Percentiles rank a stretch among this genome's conserved stretches.
phyloP scores from a whole-genome alignment of 2,113 vertebrate genomes.

The Elanoides forficatus region DNA sequence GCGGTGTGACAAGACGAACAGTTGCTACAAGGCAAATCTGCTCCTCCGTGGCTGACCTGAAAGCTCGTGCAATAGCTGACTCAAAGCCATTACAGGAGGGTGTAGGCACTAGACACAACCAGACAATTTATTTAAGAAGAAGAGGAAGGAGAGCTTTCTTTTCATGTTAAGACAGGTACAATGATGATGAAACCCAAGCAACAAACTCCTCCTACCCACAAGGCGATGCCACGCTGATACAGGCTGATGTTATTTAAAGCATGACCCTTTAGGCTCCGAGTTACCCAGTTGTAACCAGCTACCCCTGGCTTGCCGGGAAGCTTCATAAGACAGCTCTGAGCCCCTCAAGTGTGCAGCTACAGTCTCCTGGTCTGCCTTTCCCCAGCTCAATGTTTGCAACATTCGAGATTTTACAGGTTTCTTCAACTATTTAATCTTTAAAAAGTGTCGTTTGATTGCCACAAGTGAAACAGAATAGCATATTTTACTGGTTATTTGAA shows the following conservation, averaged over 20 bases:
- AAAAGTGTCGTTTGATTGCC: neutral
- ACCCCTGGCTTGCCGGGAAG: neutral
- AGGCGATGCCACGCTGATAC: neutral
- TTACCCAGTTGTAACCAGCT: neutral
- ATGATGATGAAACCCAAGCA: neutral
- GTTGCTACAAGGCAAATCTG: slow-evolving; percentile 90
- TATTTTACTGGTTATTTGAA: neutral
- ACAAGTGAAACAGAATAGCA: neutral
- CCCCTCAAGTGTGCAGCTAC: neutral
- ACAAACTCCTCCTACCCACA: neutral
- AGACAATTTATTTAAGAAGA: slow-evolving; percentile 27
- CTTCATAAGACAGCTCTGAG: neutral
- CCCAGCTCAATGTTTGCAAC: neutral
- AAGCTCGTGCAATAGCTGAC: slow-evolving; percentile 73
- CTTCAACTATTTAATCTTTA: neutral
- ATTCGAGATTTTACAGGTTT: neutral
- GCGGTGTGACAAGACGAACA: slow-evolving; percentile 81
- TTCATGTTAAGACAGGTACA: neutral
- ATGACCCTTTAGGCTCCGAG: neutral
- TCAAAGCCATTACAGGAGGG: slow-evolving; percentile 84
- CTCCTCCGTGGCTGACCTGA: slow-evolving; percentile 84
- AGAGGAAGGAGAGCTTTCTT: slow-evolving; percentile 8
- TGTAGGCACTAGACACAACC: slow-evolving; percentile 79
- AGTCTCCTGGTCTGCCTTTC: neutral
- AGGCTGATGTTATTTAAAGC: neutral